Evolutionary conservation across 1,140 invertebrate species (phyloP), one percentile per base, ranked within the genome.

Genomic region (Heliothis subflexa): DNA sequence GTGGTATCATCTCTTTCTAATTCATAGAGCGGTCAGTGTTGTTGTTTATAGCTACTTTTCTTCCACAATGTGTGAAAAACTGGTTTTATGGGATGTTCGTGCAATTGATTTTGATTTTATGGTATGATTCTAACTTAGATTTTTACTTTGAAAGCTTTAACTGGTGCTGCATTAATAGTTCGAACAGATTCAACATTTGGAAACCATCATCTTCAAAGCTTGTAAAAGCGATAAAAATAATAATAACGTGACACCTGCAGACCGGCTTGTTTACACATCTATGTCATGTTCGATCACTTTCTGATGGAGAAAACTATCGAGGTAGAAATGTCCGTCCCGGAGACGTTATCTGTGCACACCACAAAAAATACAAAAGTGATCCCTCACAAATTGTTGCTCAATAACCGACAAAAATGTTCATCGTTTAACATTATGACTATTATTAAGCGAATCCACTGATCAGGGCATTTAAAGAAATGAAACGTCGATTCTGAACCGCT

Each of bases 401-500:
- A 79, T 86, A 88, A 87, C 78, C 84, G 71, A 83, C 82, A 82
- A 86, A 86, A 89, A 88, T 89, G 85, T 79, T 89, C 83, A 86
- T 88, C 89, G 88, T 89, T 91, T 91, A 88, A 78, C 80, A 87
- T 91, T 91, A 94, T 93, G 71, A 92, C 89, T 91, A 93, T 93
- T 91, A 94, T 94, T 93, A 93, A 84, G 85, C 82, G 86, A 90
- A 90, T 89, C 84, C 88, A 86, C 87, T 93, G 88, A 93, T 90
- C 88, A 92, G 84, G 78, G 84, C 90, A 94, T 94, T 94, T 94
- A 93, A 91, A 94, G 91, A 94, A 94, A 94, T 94, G 88, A 94
- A 94, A 93, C 89, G 91, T 89, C 90, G 87, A 90, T 91, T 91
- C 81, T 83, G 78, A 86, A 85, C 91, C 83, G 88, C 88, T 87